These are phyloP conservation scores for Pyralis farinalis DNA, from an alignment of 2,888 invertebrate species.

Conservation along the genomic window DNA sequence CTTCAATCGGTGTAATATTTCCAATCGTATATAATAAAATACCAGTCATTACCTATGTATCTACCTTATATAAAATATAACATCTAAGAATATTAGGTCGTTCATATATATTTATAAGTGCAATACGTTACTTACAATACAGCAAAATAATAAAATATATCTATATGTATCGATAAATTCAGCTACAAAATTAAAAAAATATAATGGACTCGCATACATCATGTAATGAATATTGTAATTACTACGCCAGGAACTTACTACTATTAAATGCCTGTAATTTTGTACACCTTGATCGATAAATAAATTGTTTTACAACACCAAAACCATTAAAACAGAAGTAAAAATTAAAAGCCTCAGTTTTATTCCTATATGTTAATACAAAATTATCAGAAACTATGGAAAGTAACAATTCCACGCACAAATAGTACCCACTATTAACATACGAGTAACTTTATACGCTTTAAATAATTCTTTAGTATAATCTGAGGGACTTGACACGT, in stretches of 20 bases:
- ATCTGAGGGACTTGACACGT: too few species aligned
- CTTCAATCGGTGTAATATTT: slow-evolving; percentile 30
- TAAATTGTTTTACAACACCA: slow-evolving; percentile 70
- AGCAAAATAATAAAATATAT: slow-evolving; percentile 62
- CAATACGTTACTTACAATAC: slow-evolving; percentile 53
- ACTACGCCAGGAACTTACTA: slow-evolving; percentile 58
- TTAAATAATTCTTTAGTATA: too few species aligned
- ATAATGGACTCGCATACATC: slow-evolving; percentile 52
- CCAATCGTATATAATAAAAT: slow-evolving; percentile 26
- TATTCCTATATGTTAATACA: slow-evolving; percentile 23
- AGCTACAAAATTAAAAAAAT: slow-evolving; percentile 47
- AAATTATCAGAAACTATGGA: too few species aligned
- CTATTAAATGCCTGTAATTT: slow-evolving; percentile 74
- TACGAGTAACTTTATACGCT: too few species aligned
- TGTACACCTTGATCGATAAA: slow-evolving; percentile 71
- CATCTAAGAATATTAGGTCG: slow-evolving; percentile 42
- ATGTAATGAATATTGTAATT: slow-evolving; percentile 44
- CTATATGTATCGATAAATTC: slow-evolving; percentile 47
- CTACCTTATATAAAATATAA: slow-evolving; percentile 50
- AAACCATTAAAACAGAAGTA: slow-evolving; percentile 67
- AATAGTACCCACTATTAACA: too few species aligned
- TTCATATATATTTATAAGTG: slow-evolving; percentile 49
- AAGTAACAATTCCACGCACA: too few species aligned
- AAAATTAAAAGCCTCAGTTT: slow-evolving; percentile 48
- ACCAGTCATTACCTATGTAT: slow-evolving; percentile 28